Conservation (phyloP, 2,888 invertebrate genomes). For the Tribolium freemani region DNA sequence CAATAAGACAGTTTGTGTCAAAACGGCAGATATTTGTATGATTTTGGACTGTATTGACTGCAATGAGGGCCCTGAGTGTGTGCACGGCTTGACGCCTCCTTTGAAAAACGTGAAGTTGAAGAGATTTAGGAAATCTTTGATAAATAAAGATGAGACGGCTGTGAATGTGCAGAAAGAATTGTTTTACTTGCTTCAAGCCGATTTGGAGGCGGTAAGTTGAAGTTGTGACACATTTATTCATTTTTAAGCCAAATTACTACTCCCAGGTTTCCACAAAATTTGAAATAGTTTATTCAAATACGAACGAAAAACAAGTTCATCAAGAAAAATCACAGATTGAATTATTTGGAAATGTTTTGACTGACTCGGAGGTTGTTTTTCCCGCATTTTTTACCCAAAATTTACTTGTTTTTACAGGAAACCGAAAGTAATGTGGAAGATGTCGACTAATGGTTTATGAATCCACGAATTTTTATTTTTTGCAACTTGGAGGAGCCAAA, state of each 20-base stretch:
- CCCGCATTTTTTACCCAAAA: neutral
- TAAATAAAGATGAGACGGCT: conserved; percentile 75
- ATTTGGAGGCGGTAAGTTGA: conserved; percentile 73
- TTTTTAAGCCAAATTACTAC: too few species aligned
- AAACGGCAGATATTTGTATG: conserved; percentile 78
- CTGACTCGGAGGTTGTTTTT: conserved; percentile 8
- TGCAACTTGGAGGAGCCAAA: neutral
- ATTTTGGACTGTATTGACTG: conserved; percentile 71
- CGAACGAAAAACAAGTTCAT: conserved; percentile 12
- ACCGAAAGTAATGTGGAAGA: conserved; percentile 24
- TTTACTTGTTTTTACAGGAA: neutral
- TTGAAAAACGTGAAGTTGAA: conserved; percentile 79
- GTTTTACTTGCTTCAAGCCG: conserved; percentile 74
- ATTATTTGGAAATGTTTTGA: conserved; percentile 30
- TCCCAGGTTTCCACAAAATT: conserved; percentile 51
- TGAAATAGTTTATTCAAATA: conserved; percentile 48
- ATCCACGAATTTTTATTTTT: neutral
- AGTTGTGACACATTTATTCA: neutral
- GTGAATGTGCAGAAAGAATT: conserved; percentile 78
- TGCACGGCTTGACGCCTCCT: conserved; percentile 79
- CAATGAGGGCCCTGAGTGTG: conserved; percentile 51
- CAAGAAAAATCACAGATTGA: conserved; percentile 2
- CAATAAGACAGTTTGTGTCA: conserved; percentile 72
- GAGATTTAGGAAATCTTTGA: conserved; percentile 75
- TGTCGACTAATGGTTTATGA: neutral